A percentile compares a stretch with the other conserved stretches of the same genome.
Evolutionary conservation across 2,888 invertebrate species (phyloP).

Genomic region (Chloroclystis v-ata): DNA sequence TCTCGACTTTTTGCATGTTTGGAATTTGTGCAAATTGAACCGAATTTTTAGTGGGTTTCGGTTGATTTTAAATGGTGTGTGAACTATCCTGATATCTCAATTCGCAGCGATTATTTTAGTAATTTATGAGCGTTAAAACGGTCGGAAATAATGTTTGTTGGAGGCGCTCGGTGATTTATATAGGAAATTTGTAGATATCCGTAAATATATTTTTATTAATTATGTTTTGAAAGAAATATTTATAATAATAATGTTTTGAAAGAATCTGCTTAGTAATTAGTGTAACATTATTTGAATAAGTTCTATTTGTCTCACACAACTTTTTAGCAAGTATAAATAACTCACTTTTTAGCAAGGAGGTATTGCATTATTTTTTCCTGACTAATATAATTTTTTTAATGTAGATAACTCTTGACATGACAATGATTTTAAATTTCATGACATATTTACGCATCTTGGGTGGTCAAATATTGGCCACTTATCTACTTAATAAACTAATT

Average conservation of each 20-base stretch:
- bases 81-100: constrained; percentile 55
- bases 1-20: constrained; percentile 36
- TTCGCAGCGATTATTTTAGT: constrained; percentile 49
- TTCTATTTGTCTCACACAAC: no score
- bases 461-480: constrained; percentile 15
- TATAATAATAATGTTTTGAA: no score
- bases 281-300: no score
- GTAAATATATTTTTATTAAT: no score
- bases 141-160: constrained; percentile 41
- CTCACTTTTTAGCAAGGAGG: no score
- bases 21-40: constrained; percentile 27
- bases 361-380: no score
- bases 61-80: constrained; percentile 31
- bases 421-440: constrained; percentile 16
- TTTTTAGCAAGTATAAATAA: no score
- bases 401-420: no score
- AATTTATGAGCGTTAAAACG: constrained; percentile 54
- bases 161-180: background rate
- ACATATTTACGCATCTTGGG: constrained; percentile 23
- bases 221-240: no score
- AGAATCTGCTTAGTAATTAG: no score
- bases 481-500: constrained; percentile 1
- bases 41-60: constrained; percentile 29
- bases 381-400: no score
- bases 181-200: no score